Percentiles rank a stretch among this genome's conserved stretches.
Conservation (phyloP, 2,113 vertebrate genomes). For the Rhynchomys soricoides region DNA sequence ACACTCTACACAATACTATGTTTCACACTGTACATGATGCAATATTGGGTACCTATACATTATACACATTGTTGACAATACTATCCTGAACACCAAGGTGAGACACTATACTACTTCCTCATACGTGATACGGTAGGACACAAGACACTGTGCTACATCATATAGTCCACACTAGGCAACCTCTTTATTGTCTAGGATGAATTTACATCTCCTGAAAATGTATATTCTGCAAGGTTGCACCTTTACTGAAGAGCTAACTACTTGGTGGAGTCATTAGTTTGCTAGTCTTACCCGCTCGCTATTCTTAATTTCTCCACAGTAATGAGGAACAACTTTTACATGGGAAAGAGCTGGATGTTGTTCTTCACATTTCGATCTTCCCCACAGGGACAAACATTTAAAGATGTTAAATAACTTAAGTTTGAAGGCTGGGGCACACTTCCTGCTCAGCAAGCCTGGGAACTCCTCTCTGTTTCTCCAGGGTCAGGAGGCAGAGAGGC, state of each 20-base stretch:
- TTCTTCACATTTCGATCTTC: constrained; percentile 21
- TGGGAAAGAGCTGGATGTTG: constrained; percentile 34
- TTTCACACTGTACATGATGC: neutral
- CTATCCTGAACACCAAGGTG: neutral
- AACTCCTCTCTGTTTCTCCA: neutral
- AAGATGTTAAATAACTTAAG: constrained; percentile 42
- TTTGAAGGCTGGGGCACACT: neutral
- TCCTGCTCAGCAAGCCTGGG: neutral
- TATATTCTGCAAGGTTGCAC: neutral
- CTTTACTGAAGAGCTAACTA: neutral
- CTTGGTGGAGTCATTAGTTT: neutral
- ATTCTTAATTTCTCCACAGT: constrained; percentile 4
- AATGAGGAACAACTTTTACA: constrained; percentile 14
- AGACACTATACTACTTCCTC: neutral
- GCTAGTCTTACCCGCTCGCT: neutral
- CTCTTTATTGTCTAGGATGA: neutral
- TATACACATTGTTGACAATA: neutral
- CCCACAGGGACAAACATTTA: constrained; percentile 6
- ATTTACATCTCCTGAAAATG: constrained; percentile 11
- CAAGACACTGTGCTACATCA: neutral
- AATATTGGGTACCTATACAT: neutral
- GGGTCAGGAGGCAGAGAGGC: neutral
- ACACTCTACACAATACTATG: neutral
- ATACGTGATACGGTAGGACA: neutral
- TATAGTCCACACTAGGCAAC: neutral